Evolutionary conservation across 2,888 invertebrate species (phyloP), one percentile per base, ranked within the genome.

Genomic region (Eupithecia abbreviata): DNA sequence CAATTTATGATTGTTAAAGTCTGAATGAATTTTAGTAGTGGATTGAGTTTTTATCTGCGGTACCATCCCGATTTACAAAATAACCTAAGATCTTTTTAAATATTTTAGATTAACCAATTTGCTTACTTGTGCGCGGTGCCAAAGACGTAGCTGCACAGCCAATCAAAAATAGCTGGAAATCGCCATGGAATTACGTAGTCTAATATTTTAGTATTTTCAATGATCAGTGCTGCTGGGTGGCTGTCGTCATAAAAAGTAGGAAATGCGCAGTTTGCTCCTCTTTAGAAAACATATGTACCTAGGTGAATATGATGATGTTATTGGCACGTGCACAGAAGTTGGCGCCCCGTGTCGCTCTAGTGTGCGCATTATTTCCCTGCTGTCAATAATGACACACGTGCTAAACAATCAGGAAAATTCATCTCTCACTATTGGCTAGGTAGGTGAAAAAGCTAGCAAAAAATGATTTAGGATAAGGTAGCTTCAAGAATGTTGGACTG

Each of bases 261-360:
- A 92, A 91, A 89, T 93, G 93, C 93, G 93, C 90, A 92, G 90
- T 92, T 89, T 84, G 83, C 83, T 87, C 85, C 85, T 87, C 85
- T 84, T 77, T 75, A 85, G 82, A 85, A 85, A 82, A 87, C 82
- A 82, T 84, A 79, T 79, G 85, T 82, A 82, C 71, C 4, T 43
- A 58, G 9, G 77, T 76, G 74, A 79, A 78, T 80, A 83, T 82
- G 80, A 83, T 82, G 83, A 85, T 85, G 85, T 85, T 86, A 86
- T 90, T 92, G 91, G 91, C 93, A 92, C 91, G 91, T 90, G 93
- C 83, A 73, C 81, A 74, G 82, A 79, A 83, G 77, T 86, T 89
- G 90, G 88, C 90, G 89, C 86, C 86, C 85, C 82, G 83, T 81
- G 83, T 82, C 79, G 80, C 78, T 77, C 81, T 78, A 85, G 82